phyloP scores from a whole-genome alignment of 2,888 invertebrate species.

The Melanchra persicariae region DNA sequence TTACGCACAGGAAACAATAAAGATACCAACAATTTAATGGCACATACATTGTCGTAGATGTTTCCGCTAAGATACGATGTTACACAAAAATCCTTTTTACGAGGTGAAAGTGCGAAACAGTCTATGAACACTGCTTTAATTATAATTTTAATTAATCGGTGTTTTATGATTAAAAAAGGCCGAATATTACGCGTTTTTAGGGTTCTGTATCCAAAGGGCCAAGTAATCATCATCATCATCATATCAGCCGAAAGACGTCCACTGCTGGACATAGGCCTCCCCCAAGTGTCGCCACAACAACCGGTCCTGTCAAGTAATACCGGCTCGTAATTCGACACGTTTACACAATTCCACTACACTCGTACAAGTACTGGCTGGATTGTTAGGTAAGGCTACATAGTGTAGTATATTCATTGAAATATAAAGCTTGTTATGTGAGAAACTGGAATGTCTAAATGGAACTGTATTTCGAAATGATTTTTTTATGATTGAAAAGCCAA shows the following conservation, averaged over 20 bases:
- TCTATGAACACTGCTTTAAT: slow-evolving; percentile 2
- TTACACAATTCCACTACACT: slow-evolving; percentile 53
- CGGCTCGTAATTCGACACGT: slow-evolving; percentile 47
- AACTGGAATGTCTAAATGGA: slow-evolving; percentile 6
- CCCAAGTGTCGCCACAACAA: too few relatives aligned
- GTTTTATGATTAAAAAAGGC: neutral
- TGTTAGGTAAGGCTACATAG: slow-evolving; percentile 39
- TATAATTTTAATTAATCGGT: slow-evolving; percentile 3
- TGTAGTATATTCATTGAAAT: slow-evolving; percentile 41
- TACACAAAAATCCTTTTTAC: slow-evolving; percentile 15
- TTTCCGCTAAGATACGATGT: slow-evolving; percentile 34
- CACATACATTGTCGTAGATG: slow-evolving; percentile 39
- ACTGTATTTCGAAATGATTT: neutral
- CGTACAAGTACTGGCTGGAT: slow-evolving; percentile 31
- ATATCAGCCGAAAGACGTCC: too few relatives aligned
- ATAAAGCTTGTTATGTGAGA: slow-evolving; percentile 39
- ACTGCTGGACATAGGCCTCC: too few relatives aligned
- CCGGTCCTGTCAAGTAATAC: slow-evolving; percentile 25
- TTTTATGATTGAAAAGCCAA: neutral
- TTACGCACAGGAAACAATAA: slow-evolving; percentile 44
- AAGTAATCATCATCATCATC: too few relatives aligned
- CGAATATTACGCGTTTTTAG: too few relatives aligned
- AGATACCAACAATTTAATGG: slow-evolving; percentile 45
- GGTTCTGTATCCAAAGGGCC: too few relatives aligned
- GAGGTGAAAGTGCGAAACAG: slow-evolving; percentile 41